Conservation (phyloP, 2,113 vertebrate genomes). For the Jaculus jaculus region DNA sequence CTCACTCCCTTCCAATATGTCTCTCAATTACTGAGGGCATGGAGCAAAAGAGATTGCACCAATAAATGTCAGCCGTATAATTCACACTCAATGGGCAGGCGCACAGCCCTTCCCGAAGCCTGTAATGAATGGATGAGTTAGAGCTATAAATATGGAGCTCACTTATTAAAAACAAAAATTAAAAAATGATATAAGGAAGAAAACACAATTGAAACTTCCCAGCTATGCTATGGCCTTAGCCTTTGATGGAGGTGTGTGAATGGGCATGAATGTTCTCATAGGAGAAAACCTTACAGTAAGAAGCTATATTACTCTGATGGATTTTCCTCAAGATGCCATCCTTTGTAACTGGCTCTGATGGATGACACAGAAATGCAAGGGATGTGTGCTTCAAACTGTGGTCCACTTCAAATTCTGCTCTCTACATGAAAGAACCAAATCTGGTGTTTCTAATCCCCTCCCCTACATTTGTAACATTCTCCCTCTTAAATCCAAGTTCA, state of each 20-base stretch:
- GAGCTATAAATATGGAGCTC: neutral
- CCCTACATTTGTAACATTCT: neutral
- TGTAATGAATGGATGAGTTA: neutral
- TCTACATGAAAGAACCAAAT: neutral
- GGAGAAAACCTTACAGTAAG: neutral
- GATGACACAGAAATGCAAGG: neutral
- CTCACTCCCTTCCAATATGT: conserved; percentile 43
- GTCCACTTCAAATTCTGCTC: neutral
- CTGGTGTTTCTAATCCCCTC: neutral
- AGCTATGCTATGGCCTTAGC: neutral
- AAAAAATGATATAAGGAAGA: neutral
- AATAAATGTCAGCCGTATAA: conserved; percentile 70
- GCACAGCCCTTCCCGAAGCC: neutral
- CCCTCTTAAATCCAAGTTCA: neutral
- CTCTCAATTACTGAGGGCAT: conserved; percentile 24
- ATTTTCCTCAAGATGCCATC: neutral
- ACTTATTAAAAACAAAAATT: conserved; percentile 50
- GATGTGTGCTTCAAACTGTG: neutral
- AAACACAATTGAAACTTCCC: neutral
- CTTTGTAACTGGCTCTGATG: conserved; percentile 10
- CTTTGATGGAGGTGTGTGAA: neutral
- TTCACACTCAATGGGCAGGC: conserved; percentile 47
- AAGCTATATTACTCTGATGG: neutral
- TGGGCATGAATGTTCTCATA: neutral
- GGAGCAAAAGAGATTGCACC: neutral